Percentiles rank a stretch among this genome's conserved stretches.
These are phyloP conservation scores for Tenualosa ilisha DNA, from an alignment of 2,797 vertebrate genomes.

Conservation along the genomic window DNA sequence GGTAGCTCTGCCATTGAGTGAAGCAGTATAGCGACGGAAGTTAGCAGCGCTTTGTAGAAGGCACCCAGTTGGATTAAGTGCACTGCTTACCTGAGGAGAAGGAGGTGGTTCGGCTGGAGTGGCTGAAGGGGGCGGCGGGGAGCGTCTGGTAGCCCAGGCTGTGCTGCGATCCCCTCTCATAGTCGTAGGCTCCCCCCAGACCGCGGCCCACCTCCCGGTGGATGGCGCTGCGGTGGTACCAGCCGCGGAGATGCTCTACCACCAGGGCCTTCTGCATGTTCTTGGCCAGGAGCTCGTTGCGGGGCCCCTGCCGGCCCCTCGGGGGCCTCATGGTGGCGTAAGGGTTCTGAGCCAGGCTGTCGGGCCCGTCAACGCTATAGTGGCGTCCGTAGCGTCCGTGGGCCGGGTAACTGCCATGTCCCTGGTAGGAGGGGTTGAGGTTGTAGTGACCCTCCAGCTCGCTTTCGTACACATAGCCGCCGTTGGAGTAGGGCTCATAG, in stretches of 20 bases:
- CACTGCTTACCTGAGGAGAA: slow-evolving; percentile 85
- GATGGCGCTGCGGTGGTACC: slow-evolving; percentile 89
- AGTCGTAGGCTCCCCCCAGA: slow-evolving; percentile 79
- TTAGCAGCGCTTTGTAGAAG: no score
- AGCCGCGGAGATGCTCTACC: slow-evolving; percentile 92
- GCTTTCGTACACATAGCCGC: slow-evolving; percentile 87
- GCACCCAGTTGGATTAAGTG: background rate
- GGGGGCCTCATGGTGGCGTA: slow-evolving; percentile 92
- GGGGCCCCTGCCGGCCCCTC: slow-evolving; percentile 78
- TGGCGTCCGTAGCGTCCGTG: slow-evolving; percentile 78
- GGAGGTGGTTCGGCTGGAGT: slow-evolving; percentile 86
- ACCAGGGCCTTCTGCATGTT: slow-evolving; percentile 96
- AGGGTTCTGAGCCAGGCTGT: slow-evolving; percentile 85
- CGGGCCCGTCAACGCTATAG: slow-evolving; percentile 81
- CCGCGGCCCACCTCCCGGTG: slow-evolving; percentile 70
- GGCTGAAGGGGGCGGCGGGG: slow-evolving; percentile 87
- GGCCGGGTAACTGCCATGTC: slow-evolving; percentile 79
- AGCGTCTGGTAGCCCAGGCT: slow-evolving; percentile 88
- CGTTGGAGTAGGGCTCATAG: slow-evolving; percentile 79
- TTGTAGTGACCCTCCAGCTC: slow-evolving; percentile 94
- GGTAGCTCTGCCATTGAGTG: no score
- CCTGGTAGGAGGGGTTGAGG: slow-evolving; percentile 87
- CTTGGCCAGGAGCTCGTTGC: slow-evolving; percentile 87
- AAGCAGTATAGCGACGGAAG: no score
- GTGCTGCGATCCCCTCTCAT: slow-evolving; percentile 85